phyloP scores from a whole-genome alignment of 2,113 vertebrate species.

The Potamarius usumacintae region DNA sequence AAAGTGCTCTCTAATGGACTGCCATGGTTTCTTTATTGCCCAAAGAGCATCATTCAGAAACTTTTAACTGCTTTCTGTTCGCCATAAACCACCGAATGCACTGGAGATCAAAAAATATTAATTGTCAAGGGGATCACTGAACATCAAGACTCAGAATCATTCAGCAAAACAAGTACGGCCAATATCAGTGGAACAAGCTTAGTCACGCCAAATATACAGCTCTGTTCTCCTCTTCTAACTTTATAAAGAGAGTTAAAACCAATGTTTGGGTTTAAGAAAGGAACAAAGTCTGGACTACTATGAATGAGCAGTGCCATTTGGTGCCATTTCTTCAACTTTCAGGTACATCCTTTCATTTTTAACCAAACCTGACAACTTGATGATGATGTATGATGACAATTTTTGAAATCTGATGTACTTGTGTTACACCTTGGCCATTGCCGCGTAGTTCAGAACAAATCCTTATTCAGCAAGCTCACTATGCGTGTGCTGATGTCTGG shows the following conservation, averaged over 20 bases:
- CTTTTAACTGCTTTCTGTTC: background rate
- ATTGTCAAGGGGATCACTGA: background rate
- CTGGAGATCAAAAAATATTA: background rate
- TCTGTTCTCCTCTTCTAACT: background rate
- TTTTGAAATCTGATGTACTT: constrained; percentile 4
- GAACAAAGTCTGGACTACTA: background rate
- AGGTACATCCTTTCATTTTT: constrained; percentile 18
- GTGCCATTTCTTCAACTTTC: background rate
- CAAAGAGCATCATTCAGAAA: constrained; percentile 22
- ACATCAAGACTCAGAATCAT: background rate
- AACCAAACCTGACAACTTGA: constrained; percentile 6
- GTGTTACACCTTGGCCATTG: background rate
- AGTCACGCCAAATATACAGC: background rate
- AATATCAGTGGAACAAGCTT: background rate
- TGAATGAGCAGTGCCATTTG: background rate
- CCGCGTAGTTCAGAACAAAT: constrained; percentile 19
- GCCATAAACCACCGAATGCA: background rate
- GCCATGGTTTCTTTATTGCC: background rate
- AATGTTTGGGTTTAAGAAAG: background rate
- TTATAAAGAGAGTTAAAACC: background rate
- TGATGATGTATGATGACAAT: constrained; percentile 21
- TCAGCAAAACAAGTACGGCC: background rate
- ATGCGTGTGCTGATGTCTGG: constrained; percentile 12
- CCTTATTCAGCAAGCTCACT: constrained; percentile 23
- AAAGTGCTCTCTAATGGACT: constrained; percentile 20